Evolutionary conservation across 2,888 invertebrate species (phyloP), one percentile per base, ranked within the genome.

Genomic region (Hermaeophaga mercurialis): DNA sequence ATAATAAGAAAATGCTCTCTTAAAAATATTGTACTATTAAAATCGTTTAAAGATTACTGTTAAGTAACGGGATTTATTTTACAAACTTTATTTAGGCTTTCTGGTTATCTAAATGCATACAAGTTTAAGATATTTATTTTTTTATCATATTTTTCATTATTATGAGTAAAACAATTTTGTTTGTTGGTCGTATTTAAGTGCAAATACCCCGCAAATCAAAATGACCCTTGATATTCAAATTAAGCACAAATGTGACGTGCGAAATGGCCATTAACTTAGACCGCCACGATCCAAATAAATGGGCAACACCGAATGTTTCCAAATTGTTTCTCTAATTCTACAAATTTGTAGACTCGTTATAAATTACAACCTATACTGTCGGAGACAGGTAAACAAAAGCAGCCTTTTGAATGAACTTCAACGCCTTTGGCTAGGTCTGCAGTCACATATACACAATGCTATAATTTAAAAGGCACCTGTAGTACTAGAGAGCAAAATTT

Each of bases 271-370:
- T 49, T 47, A 54, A 50, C 19, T 39, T 44, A 48, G 22, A 19
- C 15, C 47, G 41, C 33, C 43, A 19, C 47, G 47, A 48, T 34
- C 47, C 38, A 55, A 53, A 54, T 48, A 48, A 55, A 50, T 45
- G 57, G 52, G 28, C 45, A 38, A 34, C 34, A 19, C 11, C 48
- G 48, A 49, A 49, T 49, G 48, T 39, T 49, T 36, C 56, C 33
- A 54, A 61, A 59, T 59, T 61, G 57, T 63, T 62, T 55, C 49
- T 61, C 63, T 61, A 64, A 66, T 62, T 66, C 61, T 56, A 61
- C 64, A 63, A 64, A 66, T 66, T 66, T 63, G 59, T 61, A 56
- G 59, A 59, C 59, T 61, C 59, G 61, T 53, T 63, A 64, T 61
- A 62, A 64, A 66, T 64, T 64, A 64, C 54, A 53, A 55, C 43